Evolutionary conservation across 2,113 vertebrate species (phyloP).

Genomic region (Cranoglanis bouderius): DNA sequence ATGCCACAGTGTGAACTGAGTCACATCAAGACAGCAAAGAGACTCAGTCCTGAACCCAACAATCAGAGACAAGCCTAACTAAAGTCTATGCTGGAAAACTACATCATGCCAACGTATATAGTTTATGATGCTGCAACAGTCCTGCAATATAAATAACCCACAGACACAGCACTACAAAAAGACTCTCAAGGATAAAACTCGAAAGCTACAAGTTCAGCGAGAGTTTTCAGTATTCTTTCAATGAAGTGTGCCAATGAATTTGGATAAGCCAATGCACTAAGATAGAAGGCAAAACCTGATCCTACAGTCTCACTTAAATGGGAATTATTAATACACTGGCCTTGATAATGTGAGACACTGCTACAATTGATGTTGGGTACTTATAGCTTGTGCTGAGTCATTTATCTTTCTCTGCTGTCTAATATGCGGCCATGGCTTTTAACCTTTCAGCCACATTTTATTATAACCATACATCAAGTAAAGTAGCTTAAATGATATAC

Average conservation of each 20-base stretch:
- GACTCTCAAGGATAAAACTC: neutral
- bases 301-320: neutral
- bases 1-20: conserved; percentile 3
- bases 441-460: neutral
- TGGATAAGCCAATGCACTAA: neutral
- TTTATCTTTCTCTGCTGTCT: neutral
- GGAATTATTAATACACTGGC: conserved; percentile 36
- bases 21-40: conserved; percentile 2
- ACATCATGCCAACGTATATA: neutral
- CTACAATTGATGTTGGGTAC: neutral
- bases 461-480: neutral
- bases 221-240: neutral
- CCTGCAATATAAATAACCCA: neutral
- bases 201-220: neutral
- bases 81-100: neutral
- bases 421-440: neutral
- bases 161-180: neutral
- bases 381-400: neutral
- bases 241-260: neutral
- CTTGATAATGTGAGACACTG: neutral
- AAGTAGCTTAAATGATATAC: neutral
- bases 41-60: neutral
- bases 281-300: neutral
- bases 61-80: neutral
- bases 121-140: neutral